Evolutionary conservation across 2,797 vertebrate species (phyloP), one percentile per base, ranked within the genome.

Genomic region (Benthosema pterotum): DNA sequence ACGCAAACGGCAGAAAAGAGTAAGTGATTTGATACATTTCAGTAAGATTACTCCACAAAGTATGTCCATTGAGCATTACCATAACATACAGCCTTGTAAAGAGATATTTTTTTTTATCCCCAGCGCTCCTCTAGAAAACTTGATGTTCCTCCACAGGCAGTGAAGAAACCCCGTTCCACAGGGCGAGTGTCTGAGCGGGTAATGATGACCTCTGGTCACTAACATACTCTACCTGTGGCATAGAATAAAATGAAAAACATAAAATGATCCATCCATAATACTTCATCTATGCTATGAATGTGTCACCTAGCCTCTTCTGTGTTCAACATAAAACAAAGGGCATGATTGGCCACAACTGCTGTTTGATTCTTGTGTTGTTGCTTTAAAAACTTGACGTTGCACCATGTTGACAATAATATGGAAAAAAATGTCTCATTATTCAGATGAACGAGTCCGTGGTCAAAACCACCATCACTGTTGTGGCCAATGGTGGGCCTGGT

Each of bases 371-470:
- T 28, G 5, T 28, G 5, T 28, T 28, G 2, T 14, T 18, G 9
- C 14, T 0, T n/a, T 8, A 22, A 17, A 3, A n/a, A 58, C 3
- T 11, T 48, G 1, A 28, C 57, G 60, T 32, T 3, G 45, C 4
- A 3, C 11, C 14, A 2, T 15, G 4, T 42, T 60, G 11, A 43
- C 56, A 32, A 19, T 2, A 25, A 0, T 6, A 28, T 19, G n/a
- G 47, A 19, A n/a, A n/a, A n/a, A n/a, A 1, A 2, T 67, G 57
- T 32, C 19, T 25, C 3, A 6, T 53, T 2, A 59, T 73, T 65
- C 54, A 98, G 96, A 92, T 88, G 13, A 97, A 98, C 43, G 95
- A 98, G 60, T 97, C 96, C 17, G 93, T 97, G 60, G 93, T 97
- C 15, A 96, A 95, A 91, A 98, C 96, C 42, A 98, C 94, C 5